Evolutionary conservation across 2,888 invertebrate genomes (phyloP).

Genomic region (Phalera bucephala): DNA sequence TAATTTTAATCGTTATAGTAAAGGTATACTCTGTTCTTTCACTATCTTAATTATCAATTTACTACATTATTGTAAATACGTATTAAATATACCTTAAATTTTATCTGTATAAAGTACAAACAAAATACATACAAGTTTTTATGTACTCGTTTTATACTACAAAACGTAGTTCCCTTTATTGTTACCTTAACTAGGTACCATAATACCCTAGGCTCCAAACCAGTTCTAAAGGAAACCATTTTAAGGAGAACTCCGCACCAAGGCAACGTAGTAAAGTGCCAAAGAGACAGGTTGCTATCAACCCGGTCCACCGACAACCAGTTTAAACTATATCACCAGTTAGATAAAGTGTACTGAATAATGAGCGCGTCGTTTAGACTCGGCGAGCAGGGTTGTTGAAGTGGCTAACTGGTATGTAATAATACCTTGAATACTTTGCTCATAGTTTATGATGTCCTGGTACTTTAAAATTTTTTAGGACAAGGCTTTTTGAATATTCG

Average conservation of each 20-base stretch:
- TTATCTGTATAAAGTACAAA: too few relatives aligned
- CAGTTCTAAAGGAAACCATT: background rate
- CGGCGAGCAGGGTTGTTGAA: constrained; percentile 29
- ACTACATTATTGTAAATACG: too few relatives aligned
- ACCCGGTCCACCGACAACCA: constrained; percentile 22
- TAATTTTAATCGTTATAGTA: too few relatives aligned
- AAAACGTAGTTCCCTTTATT: background rate
- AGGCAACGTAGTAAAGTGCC: background rate
- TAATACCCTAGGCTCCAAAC: background rate
- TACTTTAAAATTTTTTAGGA: background rate
- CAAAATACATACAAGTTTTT: too few relatives aligned
- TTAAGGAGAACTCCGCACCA: background rate
- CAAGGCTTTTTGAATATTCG: too few relatives aligned
- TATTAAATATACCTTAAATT: too few relatives aligned
- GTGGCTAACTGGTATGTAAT: background rate
- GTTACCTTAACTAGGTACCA: background rate
- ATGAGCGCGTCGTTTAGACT: constrained; percentile 29
- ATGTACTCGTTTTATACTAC: too few relatives aligned
- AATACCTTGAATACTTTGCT: background rate
- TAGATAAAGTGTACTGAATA: constrained; percentile 46
- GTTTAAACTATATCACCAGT: constrained; percentile 45
- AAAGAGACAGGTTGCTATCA: constrained; percentile 27
- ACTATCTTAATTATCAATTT: too few relatives aligned
- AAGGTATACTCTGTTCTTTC: too few relatives aligned
- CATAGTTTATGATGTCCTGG: background rate